These are phyloP conservation scores for Scaptomyza graminum DNA, from an alignment of 1,140 invertebrate genomes.

Conservation along the genomic window DNA sequence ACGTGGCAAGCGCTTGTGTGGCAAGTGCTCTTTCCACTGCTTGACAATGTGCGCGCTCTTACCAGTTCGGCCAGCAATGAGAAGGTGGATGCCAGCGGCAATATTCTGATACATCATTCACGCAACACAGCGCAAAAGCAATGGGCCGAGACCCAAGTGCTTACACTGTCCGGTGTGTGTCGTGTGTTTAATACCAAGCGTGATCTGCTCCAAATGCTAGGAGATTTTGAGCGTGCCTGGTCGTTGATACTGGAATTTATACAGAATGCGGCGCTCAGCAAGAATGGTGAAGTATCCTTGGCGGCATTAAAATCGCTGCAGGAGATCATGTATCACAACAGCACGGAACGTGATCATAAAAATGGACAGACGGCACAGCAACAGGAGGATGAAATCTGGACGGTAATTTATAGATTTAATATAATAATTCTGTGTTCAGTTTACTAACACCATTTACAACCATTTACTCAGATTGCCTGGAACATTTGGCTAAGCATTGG, in stretches of 20 bases:
- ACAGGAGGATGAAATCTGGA: conserved; percentile 89
- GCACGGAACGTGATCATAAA: conserved; percentile 68
- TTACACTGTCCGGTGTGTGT: conserved; percentile 87
- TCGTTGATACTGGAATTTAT: conserved; percentile 96
- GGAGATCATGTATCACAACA: conserved; percentile 90
- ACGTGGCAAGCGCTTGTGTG: conserved; percentile 96
- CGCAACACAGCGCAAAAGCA: conserved; percentile 99
- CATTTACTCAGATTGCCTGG: conserved; percentile 87
- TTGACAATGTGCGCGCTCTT: conserved; percentile 95
- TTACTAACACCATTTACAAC: neutral
- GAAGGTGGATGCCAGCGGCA: conserved; percentile 95
- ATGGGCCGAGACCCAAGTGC: conserved; percentile 98
- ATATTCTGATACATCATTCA: conserved; percentile 99
- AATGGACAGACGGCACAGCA: conserved; percentile 67
- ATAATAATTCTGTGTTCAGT: neutral
- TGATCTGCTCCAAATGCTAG: conserved; percentile 91
- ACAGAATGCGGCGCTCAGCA: conserved; percentile 94
- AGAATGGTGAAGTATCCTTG: conserved; percentile 97
- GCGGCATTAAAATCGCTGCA: conserved; percentile 98
- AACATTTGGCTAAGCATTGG: conserved; percentile 94
- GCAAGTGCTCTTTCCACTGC: conserved; percentile 97
- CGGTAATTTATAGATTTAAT: conserved; percentile 75
- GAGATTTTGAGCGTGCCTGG: conserved; percentile 97
- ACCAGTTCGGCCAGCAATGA: conserved; percentile 97
- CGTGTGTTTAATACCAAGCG: conserved; percentile 95